These are phyloP conservation scores for Eonycteris spelaea DNA, from an alignment of 2,113 vertebrate species.

Conservation along the genomic window DNA sequence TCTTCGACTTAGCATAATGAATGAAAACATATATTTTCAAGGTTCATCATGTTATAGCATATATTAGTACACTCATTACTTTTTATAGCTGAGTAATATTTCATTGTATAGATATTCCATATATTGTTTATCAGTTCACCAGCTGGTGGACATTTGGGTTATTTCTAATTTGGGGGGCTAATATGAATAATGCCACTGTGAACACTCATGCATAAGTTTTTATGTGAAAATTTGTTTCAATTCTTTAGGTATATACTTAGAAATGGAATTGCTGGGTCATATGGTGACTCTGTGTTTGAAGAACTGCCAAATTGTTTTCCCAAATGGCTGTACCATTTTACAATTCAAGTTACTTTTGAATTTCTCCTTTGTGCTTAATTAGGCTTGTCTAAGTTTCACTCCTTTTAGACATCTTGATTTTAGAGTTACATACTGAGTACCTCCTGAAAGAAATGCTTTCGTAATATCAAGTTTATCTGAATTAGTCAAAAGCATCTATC, in stretches of 20 bases:
- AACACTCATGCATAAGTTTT: neutral
- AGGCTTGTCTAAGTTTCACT: neutral
- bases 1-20: neutral
- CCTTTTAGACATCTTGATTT: constrained; percentile 18
- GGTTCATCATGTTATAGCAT: neutral
- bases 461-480: neutral
- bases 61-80: neutral
- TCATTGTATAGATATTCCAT: neutral
- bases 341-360: neutral
- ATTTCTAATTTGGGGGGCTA: neutral
- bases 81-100: neutral
- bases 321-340: neutral
- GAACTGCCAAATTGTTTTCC: neutral
- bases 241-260: neutral
- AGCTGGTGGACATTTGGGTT: neutral
- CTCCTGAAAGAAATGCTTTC: constrained; percentile 1
- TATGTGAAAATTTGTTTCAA: neutral
- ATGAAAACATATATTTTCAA: neutral
- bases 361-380: constrained; percentile 29
- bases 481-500: neutral
- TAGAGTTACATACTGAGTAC: constrained; percentile 19
- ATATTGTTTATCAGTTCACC: neutral
- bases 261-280: neutral
- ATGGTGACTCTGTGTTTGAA: neutral
- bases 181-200: constrained; percentile 12